Percentiles rank a stretch among this genome's conserved stretches.
These are phyloP conservation scores for Copidosoma floridanum DNA, from an alignment of 1,140 invertebrate species.

Conservation along the genomic window DNA sequence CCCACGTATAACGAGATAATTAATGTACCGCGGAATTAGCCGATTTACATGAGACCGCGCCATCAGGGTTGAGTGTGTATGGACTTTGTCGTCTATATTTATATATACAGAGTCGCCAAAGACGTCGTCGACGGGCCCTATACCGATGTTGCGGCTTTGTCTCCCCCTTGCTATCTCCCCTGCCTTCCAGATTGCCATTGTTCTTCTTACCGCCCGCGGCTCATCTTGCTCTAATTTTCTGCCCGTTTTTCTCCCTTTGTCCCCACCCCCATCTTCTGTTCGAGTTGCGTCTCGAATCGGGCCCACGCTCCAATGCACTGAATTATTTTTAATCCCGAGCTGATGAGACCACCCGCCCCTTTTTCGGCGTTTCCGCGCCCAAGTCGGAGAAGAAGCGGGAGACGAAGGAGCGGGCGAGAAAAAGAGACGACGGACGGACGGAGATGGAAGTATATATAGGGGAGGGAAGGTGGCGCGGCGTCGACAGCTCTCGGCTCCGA, in stretches of 20 bases:
- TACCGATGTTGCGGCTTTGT: no score
- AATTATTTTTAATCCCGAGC: no score
- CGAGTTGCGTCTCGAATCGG: no score
- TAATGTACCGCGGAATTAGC: conserved; percentile 50
- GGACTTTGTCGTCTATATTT: no score
- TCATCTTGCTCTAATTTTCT: conserved; percentile 15
- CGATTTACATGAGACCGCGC: conserved; percentile 46
- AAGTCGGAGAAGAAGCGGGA: neutral
- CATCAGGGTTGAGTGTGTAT: no score
- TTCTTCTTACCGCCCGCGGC: conserved; percentile 13
- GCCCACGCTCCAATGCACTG: no score
- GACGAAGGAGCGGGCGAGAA: conserved; percentile 1
- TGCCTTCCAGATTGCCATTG: conserved; percentile 10
- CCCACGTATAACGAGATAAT: conserved; percentile 48
- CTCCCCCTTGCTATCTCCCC: neutral
- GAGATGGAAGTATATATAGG: neutral
- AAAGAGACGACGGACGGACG: neutral
- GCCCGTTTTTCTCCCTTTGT: neutral
- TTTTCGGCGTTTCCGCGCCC: no score
- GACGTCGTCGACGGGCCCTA: neutral
- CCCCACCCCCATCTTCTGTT: no score
- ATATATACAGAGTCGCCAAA: no score
- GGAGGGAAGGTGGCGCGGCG: conserved; percentile 35
- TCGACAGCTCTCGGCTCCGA: conserved; percentile 37
- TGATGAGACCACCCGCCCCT: no score